These are phyloP conservation scores for Idaea straminata DNA, from an alignment of 2,888 invertebrate genomes.

Conservation along the genomic window DNA sequence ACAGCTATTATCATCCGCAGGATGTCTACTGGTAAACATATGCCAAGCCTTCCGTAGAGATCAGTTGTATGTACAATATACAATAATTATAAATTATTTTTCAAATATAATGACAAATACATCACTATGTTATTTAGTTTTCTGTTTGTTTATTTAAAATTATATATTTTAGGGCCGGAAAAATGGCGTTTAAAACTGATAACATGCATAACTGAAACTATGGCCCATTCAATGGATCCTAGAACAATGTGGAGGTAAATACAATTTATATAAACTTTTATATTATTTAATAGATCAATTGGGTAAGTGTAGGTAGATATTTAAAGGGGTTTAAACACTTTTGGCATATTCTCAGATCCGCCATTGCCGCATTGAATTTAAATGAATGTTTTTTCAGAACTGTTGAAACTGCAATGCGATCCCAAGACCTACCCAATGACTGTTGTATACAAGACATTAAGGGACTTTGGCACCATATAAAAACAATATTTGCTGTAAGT, in stretches of 20 bases:
- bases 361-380: not conserved
- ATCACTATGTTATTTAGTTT: too few relatives aligned
- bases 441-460: slow-evolving; percentile 72
- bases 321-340: not conserved
- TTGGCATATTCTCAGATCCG: not conserved
- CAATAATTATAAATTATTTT: not conserved
- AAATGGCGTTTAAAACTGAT: slow-evolving; percentile 71
- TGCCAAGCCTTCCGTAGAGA: too few relatives aligned
- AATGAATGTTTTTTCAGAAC: slow-evolving; percentile 40
- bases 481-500: slow-evolving; percentile 65
- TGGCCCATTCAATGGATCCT: slow-evolving; percentile 52
- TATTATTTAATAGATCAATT: too few relatives aligned
- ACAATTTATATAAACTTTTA: slow-evolving; percentile 6
- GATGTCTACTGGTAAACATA: too few relatives aligned
- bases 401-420: slow-evolving; percentile 63
- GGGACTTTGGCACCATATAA: slow-evolving; percentile 67
- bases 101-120: too few relatives aligned
- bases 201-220: slow-evolving; percentile 54
- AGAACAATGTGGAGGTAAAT: slow-evolving; percentile 66
- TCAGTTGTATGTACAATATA: not conserved
- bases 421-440: slow-evolving; percentile 58
- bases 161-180: slow-evolving; percentile 58
- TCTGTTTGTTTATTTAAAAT: too few relatives aligned
- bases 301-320: not conserved
- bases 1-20: too few relatives aligned